A percentile compares a stretch with the other conserved stretches of the same genome.
phyloP scores from a whole-genome alignment of 2,888 invertebrate species.

The Brachyptera risi region DNA sequence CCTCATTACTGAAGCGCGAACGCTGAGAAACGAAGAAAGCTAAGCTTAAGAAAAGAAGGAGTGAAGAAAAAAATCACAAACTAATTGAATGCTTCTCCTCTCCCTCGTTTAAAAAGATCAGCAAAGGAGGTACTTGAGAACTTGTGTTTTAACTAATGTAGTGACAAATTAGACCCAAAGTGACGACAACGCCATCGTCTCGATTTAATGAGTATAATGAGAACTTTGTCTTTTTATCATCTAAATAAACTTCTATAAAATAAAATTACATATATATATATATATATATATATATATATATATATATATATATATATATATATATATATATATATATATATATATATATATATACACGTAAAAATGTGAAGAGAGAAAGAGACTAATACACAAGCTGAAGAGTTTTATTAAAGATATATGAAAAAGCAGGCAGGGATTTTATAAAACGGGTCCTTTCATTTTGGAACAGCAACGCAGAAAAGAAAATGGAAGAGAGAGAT shows the following conservation, averaged over 20 bases:
- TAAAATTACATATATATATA: too few relatives aligned
- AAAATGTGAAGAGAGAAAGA: too few relatives aligned
- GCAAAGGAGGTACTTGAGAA: slow-evolving; percentile 25
- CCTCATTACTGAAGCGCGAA: slow-evolving; percentile 23
- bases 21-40: neutral
- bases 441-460: too few relatives aligned
- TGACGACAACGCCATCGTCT: slow-evolving; percentile 11
- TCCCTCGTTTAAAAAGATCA: slow-evolving; percentile 28
- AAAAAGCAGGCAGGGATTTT: too few relatives aligned
- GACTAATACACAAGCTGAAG: too few relatives aligned
- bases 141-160: slow-evolving; percentile 27
- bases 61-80: slow-evolving; percentile 1
- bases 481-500: too few relatives aligned
- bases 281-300: too few relatives aligned
- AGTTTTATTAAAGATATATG: too few relatives aligned
- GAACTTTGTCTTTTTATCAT: slow-evolving; percentile 18
- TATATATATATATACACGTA: too few relatives aligned
- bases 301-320: too few relatives aligned
- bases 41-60: neutral
- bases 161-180: slow-evolving; percentile 30
- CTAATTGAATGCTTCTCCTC: slow-evolving; percentile 20
- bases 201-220: slow-evolving; percentile 20
- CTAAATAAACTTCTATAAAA: slow-evolving; percentile 17
- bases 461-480: too few relatives aligned
- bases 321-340: too few relatives aligned